A percentile compares a stretch with the other conserved stretches of the same genome.
phyloP scores from a whole-genome alignment of 1,140 invertebrate genomes.

The Cherax destructor region DNA sequence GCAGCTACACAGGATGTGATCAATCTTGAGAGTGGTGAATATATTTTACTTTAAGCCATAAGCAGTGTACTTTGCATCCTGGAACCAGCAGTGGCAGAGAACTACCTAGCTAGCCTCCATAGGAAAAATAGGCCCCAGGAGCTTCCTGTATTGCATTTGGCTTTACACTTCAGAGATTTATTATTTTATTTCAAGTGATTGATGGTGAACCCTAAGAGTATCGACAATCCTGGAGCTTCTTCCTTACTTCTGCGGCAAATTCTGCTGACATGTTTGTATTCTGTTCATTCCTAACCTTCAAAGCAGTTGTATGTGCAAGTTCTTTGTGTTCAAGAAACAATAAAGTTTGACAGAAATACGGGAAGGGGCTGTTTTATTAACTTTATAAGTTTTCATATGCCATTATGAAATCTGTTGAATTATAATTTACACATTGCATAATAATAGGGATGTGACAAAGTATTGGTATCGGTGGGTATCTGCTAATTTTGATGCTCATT shows the following conservation, averaged over 20 bases:
- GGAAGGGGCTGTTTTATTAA: slow-evolving; percentile 20
- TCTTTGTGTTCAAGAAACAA: slow-evolving; percentile 68
- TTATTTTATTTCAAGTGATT: slow-evolving; percentile 47
- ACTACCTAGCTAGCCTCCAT: slow-evolving; percentile 30
- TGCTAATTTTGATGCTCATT: too few species aligned
- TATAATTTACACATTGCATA: too few species aligned
- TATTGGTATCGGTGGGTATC: too few species aligned
- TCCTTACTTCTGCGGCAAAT: slow-evolving; percentile 42
- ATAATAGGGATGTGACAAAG: too few species aligned
- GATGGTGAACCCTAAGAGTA: slow-evolving; percentile 21
- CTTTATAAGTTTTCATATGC: not conserved
- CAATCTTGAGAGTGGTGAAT: not conserved
- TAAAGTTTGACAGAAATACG: slow-evolving; percentile 68
- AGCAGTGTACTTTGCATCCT: slow-evolving; percentile 17
- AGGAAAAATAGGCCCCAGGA: slow-evolving; percentile 47
- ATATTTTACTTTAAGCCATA: not conserved
- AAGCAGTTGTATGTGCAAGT: slow-evolving; percentile 67
- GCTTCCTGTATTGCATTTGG: slow-evolving; percentile 45
- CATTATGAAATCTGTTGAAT: too few species aligned
- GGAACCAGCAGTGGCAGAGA: slow-evolving; percentile 33
- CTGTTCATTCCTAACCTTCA: slow-evolving; percentile 69
- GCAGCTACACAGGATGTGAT: not conserved
- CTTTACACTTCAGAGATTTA: slow-evolving; percentile 40
- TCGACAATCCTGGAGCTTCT: slow-evolving; percentile 27
- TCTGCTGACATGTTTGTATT: slow-evolving; percentile 70